Evolutionary conservation across 2,888 invertebrate genomes (phyloP).

Genomic region (Erpobdella octoculata): DNA sequence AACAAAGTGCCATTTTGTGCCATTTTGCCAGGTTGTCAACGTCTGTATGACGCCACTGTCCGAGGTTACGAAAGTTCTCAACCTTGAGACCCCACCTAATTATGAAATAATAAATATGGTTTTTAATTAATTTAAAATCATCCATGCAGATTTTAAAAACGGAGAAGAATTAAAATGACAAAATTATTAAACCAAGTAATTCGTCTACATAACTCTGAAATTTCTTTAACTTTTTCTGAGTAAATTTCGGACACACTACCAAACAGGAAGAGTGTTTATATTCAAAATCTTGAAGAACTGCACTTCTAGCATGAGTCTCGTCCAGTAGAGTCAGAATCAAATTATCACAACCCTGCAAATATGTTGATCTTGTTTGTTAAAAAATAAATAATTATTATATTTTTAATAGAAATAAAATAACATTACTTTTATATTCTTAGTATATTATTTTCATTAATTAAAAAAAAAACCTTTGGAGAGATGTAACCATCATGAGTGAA

Average conservation of each 20-base stretch:
- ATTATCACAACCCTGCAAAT: neutral
- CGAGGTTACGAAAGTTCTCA: slow-evolving; percentile 49
- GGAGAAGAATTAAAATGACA: neutral
- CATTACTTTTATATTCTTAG: no score
- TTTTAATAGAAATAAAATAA: no score
- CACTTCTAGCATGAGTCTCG: neutral
- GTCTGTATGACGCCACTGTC: slow-evolving; percentile 51
- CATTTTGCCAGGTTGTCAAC: slow-evolving; percentile 47
- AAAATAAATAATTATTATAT: no score
- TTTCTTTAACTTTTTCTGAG: neutral
- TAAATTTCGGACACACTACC: neutral
- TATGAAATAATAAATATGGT: neutral
- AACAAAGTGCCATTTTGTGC: slow-evolving; percentile 50
- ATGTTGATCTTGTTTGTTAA: no score
- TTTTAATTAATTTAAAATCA: no score
- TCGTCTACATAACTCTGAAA: neutral
- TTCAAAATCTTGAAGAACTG: neutral
- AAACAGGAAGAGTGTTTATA: no score
- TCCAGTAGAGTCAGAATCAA: neutral
- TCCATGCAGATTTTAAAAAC: no score
- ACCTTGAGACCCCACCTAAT: slow-evolving; percentile 51
- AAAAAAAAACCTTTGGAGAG: slow-evolving; percentile 21
- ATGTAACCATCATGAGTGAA: slow-evolving; percentile 48
- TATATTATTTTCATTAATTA: neutral
- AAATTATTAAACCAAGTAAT: neutral